Evolutionary conservation across 2,113 vertebrate species (phyloP), one percentile per base, ranked within the genome.

Genomic region (Epinephelus fuscoguttatus): DNA sequence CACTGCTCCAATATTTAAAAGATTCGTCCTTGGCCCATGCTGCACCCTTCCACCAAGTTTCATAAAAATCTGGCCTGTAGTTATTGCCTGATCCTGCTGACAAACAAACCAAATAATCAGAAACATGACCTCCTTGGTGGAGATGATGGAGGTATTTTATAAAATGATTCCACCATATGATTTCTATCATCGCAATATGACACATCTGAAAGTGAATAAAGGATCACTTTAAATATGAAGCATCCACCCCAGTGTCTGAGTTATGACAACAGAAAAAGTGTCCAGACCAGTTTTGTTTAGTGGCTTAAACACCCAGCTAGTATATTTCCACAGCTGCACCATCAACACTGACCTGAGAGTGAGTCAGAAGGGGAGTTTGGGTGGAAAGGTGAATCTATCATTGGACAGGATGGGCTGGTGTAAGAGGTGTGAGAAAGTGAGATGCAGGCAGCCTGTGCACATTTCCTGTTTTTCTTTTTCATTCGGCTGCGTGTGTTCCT

Each of bases 381-480:
- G 37, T 69, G 63, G 1, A 53, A 68, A 40, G 4, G 49, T 84
- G 66, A 27, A 70, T 59, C 75, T 75, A 9, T 75, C n/a, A 21
- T 62, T 78, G 0, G 9, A 25, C 66, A 78, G 68, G 84, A 57
- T 47, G 72, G 40, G 17, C 21, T 68, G 42, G 23, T 82, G 52
- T 75, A 37, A 47, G 10, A 6, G 21, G 49, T 25, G 55, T 47
- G 50, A 52, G 37, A 78, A 80, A 76, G 19, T 70, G 42, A 67
- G 49, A 50, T 60, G 17, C 50, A 30, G 40, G 21, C 73, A 27
- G 45, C 67, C 5, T 73, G 23, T 30, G 21, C 75, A 72, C 71
- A 40, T 33, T 91, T 92, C 92, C 91, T 91, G 89, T 85, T 90
- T 91, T 78, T 49, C 17, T 49, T 2, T 55, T 60, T 64, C 25